Evolutionary conservation across 2,888 invertebrate genomes (phyloP).

Genomic region (Limnephilus rhombicus): DNA sequence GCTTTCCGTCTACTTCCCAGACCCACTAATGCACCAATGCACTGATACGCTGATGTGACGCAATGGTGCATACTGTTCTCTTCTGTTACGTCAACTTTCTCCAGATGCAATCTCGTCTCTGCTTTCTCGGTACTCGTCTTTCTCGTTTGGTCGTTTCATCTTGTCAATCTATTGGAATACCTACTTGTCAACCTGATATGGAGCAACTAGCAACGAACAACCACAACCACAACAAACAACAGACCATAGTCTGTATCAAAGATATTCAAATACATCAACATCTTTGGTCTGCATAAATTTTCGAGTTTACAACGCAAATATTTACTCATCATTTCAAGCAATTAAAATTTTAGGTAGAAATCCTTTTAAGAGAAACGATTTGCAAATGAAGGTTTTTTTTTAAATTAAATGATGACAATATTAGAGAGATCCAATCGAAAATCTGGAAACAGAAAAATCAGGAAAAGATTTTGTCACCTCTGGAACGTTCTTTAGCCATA

Average conservation of each 20-base stretch:
- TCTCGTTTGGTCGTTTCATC: slow-evolving; percentile 9
- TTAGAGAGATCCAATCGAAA: too few species aligned
- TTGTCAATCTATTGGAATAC: background rate
- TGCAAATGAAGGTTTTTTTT: background rate
- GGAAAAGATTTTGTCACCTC: too few species aligned
- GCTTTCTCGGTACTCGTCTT: slow-evolving; percentile 9
- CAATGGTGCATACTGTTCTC: slow-evolving; percentile 42
- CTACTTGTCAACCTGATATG: background rate
- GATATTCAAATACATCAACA: too few species aligned
- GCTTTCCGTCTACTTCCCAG: slow-evolving; percentile 24
- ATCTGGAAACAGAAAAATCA: too few species aligned
- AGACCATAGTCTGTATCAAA: too few species aligned
- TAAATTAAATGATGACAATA: too few species aligned
- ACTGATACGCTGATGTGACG: slow-evolving; percentile 31
- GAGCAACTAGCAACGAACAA: background rate
- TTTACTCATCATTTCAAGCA: background rate
- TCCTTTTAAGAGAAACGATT: background rate
- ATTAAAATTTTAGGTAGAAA: background rate
- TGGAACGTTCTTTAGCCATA: too few species aligned
- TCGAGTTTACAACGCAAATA: background rate
- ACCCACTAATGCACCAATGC: slow-evolving; percentile 5
- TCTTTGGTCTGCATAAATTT: background rate
- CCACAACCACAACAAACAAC: too few species aligned
- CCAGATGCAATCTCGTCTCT: slow-evolving; percentile 24
- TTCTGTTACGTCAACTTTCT: slow-evolving; percentile 48